These are phyloP conservation scores for Megaleporinus macrocephalus DNA, from an alignment of 2,113 vertebrate genomes.

Conservation along the genomic window DNA sequence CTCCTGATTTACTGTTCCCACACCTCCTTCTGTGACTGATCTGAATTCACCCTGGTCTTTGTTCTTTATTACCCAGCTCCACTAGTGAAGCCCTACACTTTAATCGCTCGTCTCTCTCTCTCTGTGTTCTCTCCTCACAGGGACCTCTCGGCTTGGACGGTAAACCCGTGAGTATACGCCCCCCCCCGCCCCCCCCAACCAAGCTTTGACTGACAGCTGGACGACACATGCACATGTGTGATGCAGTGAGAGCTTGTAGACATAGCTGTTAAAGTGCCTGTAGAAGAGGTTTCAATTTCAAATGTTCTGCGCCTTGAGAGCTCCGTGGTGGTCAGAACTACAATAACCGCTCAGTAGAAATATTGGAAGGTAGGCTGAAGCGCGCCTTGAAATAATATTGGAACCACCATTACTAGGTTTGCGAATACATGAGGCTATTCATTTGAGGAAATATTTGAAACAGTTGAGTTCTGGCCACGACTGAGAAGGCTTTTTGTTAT, in stretches of 20 bases:
- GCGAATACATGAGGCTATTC: background rate
- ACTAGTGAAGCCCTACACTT: constrained; percentile 8
- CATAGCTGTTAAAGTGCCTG: background rate
- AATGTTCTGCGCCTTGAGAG: background rate
- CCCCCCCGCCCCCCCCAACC: background rate
- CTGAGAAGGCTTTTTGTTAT: too few species aligned
- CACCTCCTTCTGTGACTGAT: constrained; percentile 26
- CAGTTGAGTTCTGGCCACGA: background rate
- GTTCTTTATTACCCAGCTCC: constrained; percentile 22
- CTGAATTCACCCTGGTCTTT: constrained; percentile 10
- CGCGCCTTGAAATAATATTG: background rate
- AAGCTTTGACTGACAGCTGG: constrained; percentile 6
- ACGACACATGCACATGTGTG: constrained; percentile 5
- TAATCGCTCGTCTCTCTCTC: constrained; percentile 41
- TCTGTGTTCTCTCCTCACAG: constrained; percentile 74
- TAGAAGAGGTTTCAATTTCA: constrained; percentile 1
- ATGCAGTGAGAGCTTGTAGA: constrained; percentile 2
- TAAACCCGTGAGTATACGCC: constrained; percentile 93
- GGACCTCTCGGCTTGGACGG: constrained; percentile 95
- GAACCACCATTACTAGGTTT: background rate
- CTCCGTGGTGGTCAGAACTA: background rate
- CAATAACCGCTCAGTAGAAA: background rate
- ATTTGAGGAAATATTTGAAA: background rate
- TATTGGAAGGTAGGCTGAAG: background rate
- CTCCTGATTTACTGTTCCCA: constrained; percentile 13